phyloP scores from a whole-genome alignment of 2,797 vertebrate genomes.

The Simalia tracyae region DNA sequence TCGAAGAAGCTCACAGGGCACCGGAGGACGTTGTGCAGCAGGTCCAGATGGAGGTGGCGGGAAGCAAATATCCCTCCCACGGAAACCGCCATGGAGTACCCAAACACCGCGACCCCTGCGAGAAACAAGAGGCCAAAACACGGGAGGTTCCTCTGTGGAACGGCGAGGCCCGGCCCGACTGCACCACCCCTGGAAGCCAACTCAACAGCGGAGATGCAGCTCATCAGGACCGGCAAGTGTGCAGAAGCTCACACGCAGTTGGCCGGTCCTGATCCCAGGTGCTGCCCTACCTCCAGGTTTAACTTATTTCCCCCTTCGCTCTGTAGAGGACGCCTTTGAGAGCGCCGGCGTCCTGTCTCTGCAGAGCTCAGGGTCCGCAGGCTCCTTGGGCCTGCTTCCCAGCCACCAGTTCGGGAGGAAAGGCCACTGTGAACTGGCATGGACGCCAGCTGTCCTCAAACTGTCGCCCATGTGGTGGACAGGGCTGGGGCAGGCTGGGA shows the following conservation, averaged over 20 bases:
- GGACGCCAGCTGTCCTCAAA: neutral
- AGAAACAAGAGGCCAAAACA: neutral
- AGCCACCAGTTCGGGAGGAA: neutral
- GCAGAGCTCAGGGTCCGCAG: neutral
- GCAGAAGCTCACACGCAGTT: neutral
- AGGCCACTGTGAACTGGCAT: neutral
- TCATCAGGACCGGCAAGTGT: neutral
- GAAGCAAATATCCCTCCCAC: conserved; percentile 90
- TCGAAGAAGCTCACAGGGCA: conserved; percentile 95
- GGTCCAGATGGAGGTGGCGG: conserved; percentile 82
- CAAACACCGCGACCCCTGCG: conserved; percentile 85
- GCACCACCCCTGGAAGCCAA: neutral
- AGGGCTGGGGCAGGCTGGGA: too few relatives aligned
- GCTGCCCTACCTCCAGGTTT: neutral
- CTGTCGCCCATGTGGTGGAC: too few relatives aligned
- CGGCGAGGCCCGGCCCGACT: neutral
- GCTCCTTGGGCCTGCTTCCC: neutral
- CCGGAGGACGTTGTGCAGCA: conserved; percentile 86
- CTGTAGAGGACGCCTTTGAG: neutral
- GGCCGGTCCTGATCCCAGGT: neutral
- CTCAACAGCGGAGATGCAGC: neutral
- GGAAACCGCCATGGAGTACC: conserved; percentile 88
- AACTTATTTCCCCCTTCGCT: neutral
- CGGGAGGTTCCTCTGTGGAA: neutral
- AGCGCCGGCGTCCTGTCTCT: rapidly evolving